Base-by-base conservation (phyloP, 2,797 vertebrate genomes). In the Chiroxiphia lanceolata region DNA sequence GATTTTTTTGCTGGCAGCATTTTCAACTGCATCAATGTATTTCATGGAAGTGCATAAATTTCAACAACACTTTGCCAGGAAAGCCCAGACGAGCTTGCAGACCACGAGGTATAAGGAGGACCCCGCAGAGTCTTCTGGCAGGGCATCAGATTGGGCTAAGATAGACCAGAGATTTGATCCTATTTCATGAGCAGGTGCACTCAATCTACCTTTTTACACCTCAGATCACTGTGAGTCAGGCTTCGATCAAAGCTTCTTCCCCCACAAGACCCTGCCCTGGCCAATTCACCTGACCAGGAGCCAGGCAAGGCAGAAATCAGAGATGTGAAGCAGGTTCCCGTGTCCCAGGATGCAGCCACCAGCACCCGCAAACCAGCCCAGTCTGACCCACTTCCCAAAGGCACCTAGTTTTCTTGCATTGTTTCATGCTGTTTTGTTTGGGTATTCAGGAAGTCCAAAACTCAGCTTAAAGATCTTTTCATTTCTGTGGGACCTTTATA, bases 321-420 rank as follows among this genome's bases (percentile, higher is more conserved):
- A 31, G 23, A 16, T 7, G 10, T 22, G 69, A 82, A n/a, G 36
- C 1, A 2, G 26, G 6, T 0, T 0, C n/a, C 25, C 3, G 0
- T 8, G 16, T 38, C 33, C 57, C 2, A 1, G 31, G 31, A 71
- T 20, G 33, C 40, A 33, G 64, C 7, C 36, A 64, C 23, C 53
- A 71, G 44, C 33, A 44, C 12, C 23, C 1, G 0, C 50, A 91
- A 71, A 61, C 38, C 79, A 88, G 38, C 40, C 1, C 2, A 56
- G 31, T 4, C 11, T 2, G 2, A 83, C 22, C 47, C 38, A 36
- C 17, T 36, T 65, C 83, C 67, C 34, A 80, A 67, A 65, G 13
- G 21, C 29, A 45, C 26, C 75, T 81, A 9, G 74, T 54, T 61
- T 50, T 50, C 23, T 23, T 44, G 22, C 29, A 56, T 25, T 26